Evolutionary conservation across 1,140 invertebrate species (phyloP).

Genomic region (Scaptodrosophila lebanonensis): DNA sequence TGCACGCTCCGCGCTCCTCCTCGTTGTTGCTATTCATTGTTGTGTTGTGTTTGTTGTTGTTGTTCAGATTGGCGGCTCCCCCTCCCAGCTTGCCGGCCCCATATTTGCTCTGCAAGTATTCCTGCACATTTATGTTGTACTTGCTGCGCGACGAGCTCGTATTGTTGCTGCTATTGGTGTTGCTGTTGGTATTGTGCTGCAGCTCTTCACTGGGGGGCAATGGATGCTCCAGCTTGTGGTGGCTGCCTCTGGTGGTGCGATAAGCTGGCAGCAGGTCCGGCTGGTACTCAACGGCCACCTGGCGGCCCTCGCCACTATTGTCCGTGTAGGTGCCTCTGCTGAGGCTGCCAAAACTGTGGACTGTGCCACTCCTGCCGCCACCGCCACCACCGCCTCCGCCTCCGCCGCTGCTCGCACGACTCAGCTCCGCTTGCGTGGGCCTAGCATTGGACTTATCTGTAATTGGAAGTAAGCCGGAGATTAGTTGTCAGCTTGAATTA

Average conservation of each 20-base stretch:
- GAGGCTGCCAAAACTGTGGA: neutral
- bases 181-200: constrained; percentile 7
- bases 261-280: constrained; percentile 44
- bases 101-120: constrained; percentile 49
- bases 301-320: no score
- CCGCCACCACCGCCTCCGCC: neutral
- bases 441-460: constrained; percentile 39
- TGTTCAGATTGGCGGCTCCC: neutral
- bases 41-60: neutral
- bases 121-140: constrained; percentile 54
- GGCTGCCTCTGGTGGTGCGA: neutral
- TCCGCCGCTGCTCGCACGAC: neutral
- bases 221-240: neutral
- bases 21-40: constrained; percentile 2
- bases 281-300: constrained; percentile 30
- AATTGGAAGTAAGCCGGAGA: neutral
- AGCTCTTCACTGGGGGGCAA: neutral
- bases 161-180: constrained; percentile 19
- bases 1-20: neutral
- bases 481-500: no score
- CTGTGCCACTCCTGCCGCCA: neutral
- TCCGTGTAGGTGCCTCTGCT: constrained; percentile 1
- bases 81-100: constrained; percentile 15
- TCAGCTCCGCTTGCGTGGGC: constrained; percentile 14
- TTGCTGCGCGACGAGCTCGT: constrained; percentile 44